Evolutionary conservation across 1,140 invertebrate genomes (phyloP).

Genomic region (Cepaea nemoralis): DNA sequence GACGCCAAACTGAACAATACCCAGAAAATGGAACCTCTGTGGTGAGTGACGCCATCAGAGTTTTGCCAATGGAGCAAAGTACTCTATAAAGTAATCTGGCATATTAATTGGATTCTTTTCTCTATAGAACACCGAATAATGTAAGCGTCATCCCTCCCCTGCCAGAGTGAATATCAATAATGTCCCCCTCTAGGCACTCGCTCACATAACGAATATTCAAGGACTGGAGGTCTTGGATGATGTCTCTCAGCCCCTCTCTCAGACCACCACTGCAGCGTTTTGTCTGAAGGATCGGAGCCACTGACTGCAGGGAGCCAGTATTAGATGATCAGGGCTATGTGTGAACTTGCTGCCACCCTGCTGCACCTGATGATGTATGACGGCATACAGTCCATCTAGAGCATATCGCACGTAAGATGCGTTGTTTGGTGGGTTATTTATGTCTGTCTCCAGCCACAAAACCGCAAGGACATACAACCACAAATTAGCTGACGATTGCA

Average conservation of each 20-base stretch:
- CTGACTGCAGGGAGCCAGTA: too few species aligned
- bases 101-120: conserved; percentile 11
- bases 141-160: not conserved
- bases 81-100: conserved; percentile 38
- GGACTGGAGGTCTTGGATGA: not conserved
- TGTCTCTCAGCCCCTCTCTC: not conserved
- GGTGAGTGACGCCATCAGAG: too few species aligned
- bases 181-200: conserved; percentile 41
- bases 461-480: too few species aligned
- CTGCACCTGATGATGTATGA: not conserved
- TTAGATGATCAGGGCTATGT: too few species aligned
- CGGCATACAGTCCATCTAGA: conserved; percentile 33
- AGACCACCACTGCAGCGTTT: not conserved
- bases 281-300: not conserved
- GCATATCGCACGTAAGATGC: conserved; percentile 41
- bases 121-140: conserved; percentile 38
- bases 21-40: too few species aligned
- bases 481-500: too few species aligned
- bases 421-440: conserved; percentile 42
- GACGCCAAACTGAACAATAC: too few species aligned
- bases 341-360: too few species aligned
- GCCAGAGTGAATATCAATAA: conserved; percentile 40
- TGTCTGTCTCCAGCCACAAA: conserved; percentile 41
- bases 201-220: conserved; percentile 30
- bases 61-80: not conserved